Percentiles rank a stretch among this genome's conserved stretches.
These are phyloP conservation scores for Dipodomys stephensi DNA, from an alignment of 2,113 vertebrate genomes.

Conservation along the genomic window DNA sequence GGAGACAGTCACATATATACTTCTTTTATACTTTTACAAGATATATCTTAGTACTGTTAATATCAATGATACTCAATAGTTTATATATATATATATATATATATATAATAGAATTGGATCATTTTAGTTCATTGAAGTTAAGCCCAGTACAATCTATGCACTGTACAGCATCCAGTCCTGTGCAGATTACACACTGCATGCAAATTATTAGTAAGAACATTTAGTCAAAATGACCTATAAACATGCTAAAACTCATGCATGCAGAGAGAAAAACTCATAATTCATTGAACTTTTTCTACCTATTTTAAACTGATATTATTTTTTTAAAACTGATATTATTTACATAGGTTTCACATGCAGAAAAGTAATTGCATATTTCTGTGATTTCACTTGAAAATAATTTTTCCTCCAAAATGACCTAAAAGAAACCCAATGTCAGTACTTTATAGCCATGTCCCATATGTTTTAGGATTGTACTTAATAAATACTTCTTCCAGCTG, in stretches of 20 bases:
- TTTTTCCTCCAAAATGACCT: not conserved
- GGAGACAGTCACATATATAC: not conserved
- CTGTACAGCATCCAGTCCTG: not conserved
- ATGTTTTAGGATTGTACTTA: not conserved
- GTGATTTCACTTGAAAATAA: constrained; percentile 10
- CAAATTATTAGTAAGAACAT: not conserved
- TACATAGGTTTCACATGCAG: not conserved
- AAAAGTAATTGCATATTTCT: not conserved
- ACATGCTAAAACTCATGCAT: not conserved
- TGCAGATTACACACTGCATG: not conserved
- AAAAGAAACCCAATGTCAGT: constrained; percentile 12
- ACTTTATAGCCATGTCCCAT: not conserved
- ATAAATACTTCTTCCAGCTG: not conserved
- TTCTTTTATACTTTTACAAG: not conserved
- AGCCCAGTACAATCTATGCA: not conserved
- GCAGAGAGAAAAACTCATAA: not conserved
- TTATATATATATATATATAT: not conserved
- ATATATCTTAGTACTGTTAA: not conserved
- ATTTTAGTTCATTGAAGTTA: not conserved
- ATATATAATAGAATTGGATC: not conserved
- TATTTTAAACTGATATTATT: constrained; percentile 37
- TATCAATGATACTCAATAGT: not conserved
- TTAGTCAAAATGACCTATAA: not conserved
- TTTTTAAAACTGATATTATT: not conserved
- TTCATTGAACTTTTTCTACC: not conserved